These are phyloP conservation scores for Ptychoptera albimana DNA, from an alignment of 2,888 invertebrate genomes.

Conservation along the genomic window DNA sequence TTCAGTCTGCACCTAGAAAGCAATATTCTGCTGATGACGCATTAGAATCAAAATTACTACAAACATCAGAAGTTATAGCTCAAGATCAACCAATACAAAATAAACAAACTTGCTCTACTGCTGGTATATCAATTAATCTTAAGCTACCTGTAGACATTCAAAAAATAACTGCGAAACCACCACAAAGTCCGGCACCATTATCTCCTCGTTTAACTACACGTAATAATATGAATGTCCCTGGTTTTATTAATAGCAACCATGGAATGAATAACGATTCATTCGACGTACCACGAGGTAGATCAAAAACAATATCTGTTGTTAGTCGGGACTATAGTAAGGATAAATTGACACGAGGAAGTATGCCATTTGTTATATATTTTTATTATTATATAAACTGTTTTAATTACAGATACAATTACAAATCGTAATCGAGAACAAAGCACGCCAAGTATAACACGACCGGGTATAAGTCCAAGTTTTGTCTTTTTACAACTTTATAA, in stretches of 20 bases:
- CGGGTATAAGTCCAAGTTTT: slow-evolving; percentile 77
- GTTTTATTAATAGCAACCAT: slow-evolving; percentile 13
- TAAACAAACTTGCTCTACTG: slow-evolving; percentile 9
- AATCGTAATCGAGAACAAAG: slow-evolving; percentile 19
- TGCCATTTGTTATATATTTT: neutral
- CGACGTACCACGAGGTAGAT: slow-evolving; percentile 32
- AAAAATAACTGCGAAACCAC: slow-evolving; percentile 37
- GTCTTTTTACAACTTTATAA: slow-evolving; percentile 84
- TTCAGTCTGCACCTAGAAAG: slow-evolving; percentile 19
- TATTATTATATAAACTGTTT: neutral
- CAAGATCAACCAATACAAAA: slow-evolving; percentile 7
- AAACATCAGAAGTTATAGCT: slow-evolving; percentile 8
- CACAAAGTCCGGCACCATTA: slow-evolving; percentile 45
- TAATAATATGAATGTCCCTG: slow-evolving; percentile 16
- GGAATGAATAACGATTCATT: slow-evolving; percentile 35
- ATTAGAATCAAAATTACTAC: neutral
- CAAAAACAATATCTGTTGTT: slow-evolving; percentile 70
- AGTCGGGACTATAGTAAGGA: slow-evolving; percentile 22
- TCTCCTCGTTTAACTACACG: slow-evolving; percentile 29
- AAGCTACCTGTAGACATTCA: slow-evolving; percentile 18
- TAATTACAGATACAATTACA: slow-evolving; percentile 13
- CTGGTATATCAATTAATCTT: slow-evolving; percentile 16
- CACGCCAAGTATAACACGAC: slow-evolving; percentile 37
- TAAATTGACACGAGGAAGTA: slow-evolving; percentile 9
- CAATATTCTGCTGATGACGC: slow-evolving; percentile 30